Percentiles rank a stretch among this genome's conserved stretches.
Evolutionary conservation across 2,797 vertebrate species (phyloP).

Genomic region (Dallia pectoralis): DNA sequence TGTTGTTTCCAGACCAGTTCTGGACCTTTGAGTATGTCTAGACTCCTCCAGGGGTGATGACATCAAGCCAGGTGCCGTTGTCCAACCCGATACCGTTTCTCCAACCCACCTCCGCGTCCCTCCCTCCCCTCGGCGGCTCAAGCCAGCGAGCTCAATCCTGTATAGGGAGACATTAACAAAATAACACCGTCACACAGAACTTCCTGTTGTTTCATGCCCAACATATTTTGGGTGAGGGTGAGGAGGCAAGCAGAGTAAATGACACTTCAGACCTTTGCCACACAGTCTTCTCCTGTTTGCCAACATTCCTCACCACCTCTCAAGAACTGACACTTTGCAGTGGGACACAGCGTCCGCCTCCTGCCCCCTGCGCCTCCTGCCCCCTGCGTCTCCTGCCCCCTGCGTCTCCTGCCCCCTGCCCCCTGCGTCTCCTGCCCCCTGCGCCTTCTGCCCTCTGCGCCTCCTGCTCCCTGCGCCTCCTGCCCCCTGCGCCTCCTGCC

Average conservation of each 20-base stretch:
- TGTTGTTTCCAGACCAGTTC: background rate
- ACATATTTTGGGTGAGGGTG: background rate
- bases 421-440: no score
- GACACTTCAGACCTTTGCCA: background rate
- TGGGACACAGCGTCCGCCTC: conserved; percentile 22
- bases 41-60: conserved; percentile 58
- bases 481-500: no score
- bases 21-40: conserved; percentile 25
- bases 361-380: conserved; percentile 16
- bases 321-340: conserved; percentile 47
- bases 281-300: conserved; percentile 2
- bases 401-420: no score
- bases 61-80: conserved; percentile 62
- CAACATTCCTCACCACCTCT: conserved; percentile 51
- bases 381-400: conserved; percentile 2
- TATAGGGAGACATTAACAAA: background rate
- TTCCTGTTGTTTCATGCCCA: background rate
- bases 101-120: conserved; percentile 16
- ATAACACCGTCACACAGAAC: background rate
- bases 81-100: background rate
- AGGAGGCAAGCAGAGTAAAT: background rate
- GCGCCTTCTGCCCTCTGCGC: no score
- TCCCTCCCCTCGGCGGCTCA: background rate
- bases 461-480: no score
- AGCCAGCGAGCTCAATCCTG: background rate